phyloP scores from a whole-genome alignment of 2,888 invertebrate genomes.

The Parnassius smintheus region DNA sequence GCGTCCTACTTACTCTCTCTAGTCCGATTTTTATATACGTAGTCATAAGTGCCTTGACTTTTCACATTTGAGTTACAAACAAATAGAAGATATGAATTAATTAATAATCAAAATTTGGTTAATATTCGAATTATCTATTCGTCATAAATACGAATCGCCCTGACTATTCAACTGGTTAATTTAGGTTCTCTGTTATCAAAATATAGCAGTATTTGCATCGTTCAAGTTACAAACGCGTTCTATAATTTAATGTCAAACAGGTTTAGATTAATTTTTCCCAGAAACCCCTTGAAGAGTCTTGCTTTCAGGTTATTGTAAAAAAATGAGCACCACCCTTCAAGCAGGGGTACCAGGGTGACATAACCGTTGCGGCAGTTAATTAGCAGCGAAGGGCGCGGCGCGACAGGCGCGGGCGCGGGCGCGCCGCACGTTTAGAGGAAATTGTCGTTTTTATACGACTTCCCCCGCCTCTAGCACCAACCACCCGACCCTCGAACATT shows the following conservation, averaged over 20 bases:
- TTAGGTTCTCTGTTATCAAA: too few species aligned
- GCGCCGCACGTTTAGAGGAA: slow-evolving; percentile 76
- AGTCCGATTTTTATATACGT: too few species aligned
- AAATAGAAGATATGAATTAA: too few species aligned
- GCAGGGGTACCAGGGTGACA: slow-evolving; percentile 77
- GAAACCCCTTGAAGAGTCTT: slow-evolving; percentile 19
- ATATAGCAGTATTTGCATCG: too few species aligned
- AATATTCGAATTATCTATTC: too few species aligned
- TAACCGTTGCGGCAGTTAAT: slow-evolving; percentile 78
- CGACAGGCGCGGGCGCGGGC: slow-evolving; percentile 76
- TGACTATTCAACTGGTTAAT: too few species aligned
- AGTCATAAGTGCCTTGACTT: too few species aligned
- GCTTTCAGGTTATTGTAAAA: slow-evolving; percentile 35
- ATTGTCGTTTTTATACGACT: slow-evolving; percentile 80
- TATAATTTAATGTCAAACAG: not conserved
- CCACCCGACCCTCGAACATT: slow-evolving; percentile 53
- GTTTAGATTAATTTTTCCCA: not conserved
- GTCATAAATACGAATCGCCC: too few species aligned
- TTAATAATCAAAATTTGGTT: too few species aligned
- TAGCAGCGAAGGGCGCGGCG: slow-evolving; percentile 74
- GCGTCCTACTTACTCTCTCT: too few species aligned
- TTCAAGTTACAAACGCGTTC: too few species aligned
- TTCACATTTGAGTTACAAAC: too few species aligned
- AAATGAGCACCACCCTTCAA: slow-evolving; percentile 60
- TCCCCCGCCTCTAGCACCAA: slow-evolving; percentile 51